A percentile compares a stretch with the other conserved stretches of the same genome.
Evolutionary conservation across 2,797 vertebrate genomes (phyloP).

Genomic region (Antrozous pallidus): DNA sequence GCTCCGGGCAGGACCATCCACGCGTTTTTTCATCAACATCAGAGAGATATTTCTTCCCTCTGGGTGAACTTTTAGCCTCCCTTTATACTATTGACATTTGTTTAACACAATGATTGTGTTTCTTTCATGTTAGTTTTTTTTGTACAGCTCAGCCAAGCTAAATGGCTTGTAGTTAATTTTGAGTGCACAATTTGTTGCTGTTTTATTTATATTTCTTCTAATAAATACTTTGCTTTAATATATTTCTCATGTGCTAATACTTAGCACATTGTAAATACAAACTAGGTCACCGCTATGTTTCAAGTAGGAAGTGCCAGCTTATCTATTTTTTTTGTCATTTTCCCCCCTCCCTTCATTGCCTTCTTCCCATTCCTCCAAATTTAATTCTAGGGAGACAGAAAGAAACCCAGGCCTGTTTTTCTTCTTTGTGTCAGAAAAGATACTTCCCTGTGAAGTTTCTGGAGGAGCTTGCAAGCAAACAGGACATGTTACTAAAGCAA

Average conservation of each 20-base stretch:
- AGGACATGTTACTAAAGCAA: not conserved
- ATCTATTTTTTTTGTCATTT: not conserved
- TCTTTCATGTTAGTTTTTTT: slow-evolving; percentile 43
- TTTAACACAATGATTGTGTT: not conserved
- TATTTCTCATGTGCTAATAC: slow-evolving; percentile 41
- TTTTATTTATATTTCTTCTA: slow-evolving; percentile 31
- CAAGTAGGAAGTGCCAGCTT: not conserved
- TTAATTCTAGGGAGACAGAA: not conserved
- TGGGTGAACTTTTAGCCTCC: slow-evolving; percentile 59
- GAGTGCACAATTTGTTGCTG: not conserved
- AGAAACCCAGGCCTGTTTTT: not conserved
- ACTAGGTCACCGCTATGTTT: not conserved
- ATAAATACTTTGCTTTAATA: slow-evolving; percentile 36
- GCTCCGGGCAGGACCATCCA: not conserved
- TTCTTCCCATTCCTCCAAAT: not conserved
- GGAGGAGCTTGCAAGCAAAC: not conserved
- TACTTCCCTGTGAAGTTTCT: not conserved
- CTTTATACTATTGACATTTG: slow-evolving; percentile 42
- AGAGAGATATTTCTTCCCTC: slow-evolving; percentile 3
- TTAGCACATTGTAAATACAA: slow-evolving; percentile 54
- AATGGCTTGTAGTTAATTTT: slow-evolving; percentile 36
- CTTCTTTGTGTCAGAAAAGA: not conserved
- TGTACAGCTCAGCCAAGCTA: not conserved
- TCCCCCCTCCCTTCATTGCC: not conserved
- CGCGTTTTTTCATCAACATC: slow-evolving; percentile 22